These are phyloP conservation scores for Clanis bilineata DNA, from an alignment of 2,888 invertebrate species.

Conservation along the genomic window DNA sequence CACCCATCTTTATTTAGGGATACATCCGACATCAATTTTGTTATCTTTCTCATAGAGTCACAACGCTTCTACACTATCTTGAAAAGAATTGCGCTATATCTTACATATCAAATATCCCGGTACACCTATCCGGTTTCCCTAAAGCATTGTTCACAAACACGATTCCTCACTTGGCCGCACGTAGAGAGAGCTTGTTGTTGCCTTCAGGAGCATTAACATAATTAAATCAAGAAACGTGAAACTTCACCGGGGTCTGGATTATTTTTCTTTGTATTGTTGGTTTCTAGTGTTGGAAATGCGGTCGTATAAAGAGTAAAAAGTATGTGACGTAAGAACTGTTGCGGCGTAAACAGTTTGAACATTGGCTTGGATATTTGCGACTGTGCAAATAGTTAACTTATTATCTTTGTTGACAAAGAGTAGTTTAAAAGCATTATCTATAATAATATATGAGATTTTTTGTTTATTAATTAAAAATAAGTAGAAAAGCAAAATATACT, in stretches of 20 bases:
- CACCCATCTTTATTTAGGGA: too few relatives aligned
- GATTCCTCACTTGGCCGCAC: background rate
- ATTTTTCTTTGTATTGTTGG: background rate
- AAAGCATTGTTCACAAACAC: background rate
- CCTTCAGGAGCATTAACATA: slow-evolving; percentile 8
- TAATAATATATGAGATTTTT: too few relatives aligned
- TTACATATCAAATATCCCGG: background rate
- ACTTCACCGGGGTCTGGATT: background rate
- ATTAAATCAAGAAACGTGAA: background rate
- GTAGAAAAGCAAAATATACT: too few relatives aligned
- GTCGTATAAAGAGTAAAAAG: background rate
- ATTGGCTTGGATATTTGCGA: too few relatives aligned
- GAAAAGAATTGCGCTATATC: background rate
- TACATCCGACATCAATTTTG: too few relatives aligned
- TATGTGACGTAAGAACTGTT: too few relatives aligned
- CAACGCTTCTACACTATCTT: background rate
- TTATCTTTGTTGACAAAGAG: too few relatives aligned
- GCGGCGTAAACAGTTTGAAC: too few relatives aligned
- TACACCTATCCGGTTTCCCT: background rate
- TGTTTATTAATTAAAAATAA: too few relatives aligned
- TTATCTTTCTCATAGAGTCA: too few relatives aligned
- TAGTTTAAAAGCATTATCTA: too few relatives aligned
- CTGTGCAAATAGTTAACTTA: too few relatives aligned
- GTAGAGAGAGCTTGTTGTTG: background rate
- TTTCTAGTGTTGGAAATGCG: background rate